Base-by-base conservation (phyloP, 2,113 vertebrate genomes). In the Chinchilla lanigera region DNA sequence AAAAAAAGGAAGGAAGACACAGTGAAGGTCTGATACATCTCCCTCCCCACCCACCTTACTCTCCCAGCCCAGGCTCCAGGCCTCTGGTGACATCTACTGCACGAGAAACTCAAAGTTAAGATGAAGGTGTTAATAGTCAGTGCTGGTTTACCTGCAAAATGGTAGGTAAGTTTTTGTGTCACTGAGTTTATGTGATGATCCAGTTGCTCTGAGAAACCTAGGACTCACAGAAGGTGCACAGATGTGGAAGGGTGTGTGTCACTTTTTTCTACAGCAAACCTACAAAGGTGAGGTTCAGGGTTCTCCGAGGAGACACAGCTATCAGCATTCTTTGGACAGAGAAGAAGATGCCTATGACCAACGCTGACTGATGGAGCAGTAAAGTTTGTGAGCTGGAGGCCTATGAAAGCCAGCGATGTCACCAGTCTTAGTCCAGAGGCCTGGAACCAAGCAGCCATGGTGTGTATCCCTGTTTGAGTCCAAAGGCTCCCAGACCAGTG, bases 11-110 rank as follows among this genome's bases (percentile, higher is more conserved):
- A 35, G 54, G 13, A 28, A 41, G 78, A 14, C 12, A 9, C 1
- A 28, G 24, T 2, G 4, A 17, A 38, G 7, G 16, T 56, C 13
- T 17, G 33, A 7, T 6, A 1, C 3, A 2, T 30, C 54, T 52
- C 38, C 8, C 10, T n/a, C n/a, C 73, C 14, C 7, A 16, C 13
- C 0, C 5, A 1, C 33, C 41, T 10, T 41, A 3, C 13, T 9
- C 5, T 90, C 47, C 54, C 8, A 8, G 10, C 16, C 14, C 1
- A 0, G 16, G 56, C 22, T 65, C 22, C 9, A 11, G 26, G 81
- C 60, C 58, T 77, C 47, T 41, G 24, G 26, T 28, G 11, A 28
- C 41, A 9, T 0, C 24, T 8, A 17, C 10, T 22, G 50, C 33
- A 41, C 6, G 22, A 58, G 28, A 75, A 28, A 28, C 16, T 78